Base-by-base conservation (phyloP, 2,113 vertebrate species). In the Kryptolebias marmoratus region DNA sequence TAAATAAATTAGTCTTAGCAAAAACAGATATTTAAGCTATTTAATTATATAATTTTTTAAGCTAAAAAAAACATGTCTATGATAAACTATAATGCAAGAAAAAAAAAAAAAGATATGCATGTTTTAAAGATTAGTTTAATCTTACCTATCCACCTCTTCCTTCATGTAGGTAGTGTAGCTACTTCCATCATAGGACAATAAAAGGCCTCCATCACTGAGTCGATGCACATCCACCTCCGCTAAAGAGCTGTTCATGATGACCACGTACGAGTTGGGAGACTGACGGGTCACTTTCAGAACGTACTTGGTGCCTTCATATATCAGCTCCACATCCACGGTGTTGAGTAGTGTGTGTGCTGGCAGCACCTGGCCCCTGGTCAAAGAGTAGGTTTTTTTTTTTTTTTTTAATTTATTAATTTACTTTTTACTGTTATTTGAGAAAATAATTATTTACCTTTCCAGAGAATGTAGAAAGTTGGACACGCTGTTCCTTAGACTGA, bases 111-210 rank as follows among this genome's bases (percentile, higher is more conserved):
- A 42, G 32, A 50, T 15, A 12, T 48, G 58, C 1, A 28, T 22
- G 49, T 60, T 3, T 42, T 50, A n/a, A 53, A 52, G 30, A 1
- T 36, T 42, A 39, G 10, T 12, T 63, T 49, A n/a, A 2, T 64
- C 68, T 16, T 81, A 99, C 97, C 97, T 94, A 91, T 99, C 97
- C 48, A 99, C 96, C 84, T 99, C 98, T 59, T 99, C 97, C 60
- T 99, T 99, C 96, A 99, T 97, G 93, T 99, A 99, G 0, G 97
- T 99, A n/a, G 97, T 99, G 53, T 99, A 99, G 92, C 97, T 99
- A 92, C 96, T 99, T 54, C 97, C 97, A 0, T 99, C 97, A 0
- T 99, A 99, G 28, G 97, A 99, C 13, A 99, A 89, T 62, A 99
- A 90, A 57, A 99, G 92, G 0, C 98, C 98, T 2, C 98, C 98